Evolutionary conservation across 2,888 invertebrate genomes (phyloP).

Genomic region (Euzetes globulus): DNA sequence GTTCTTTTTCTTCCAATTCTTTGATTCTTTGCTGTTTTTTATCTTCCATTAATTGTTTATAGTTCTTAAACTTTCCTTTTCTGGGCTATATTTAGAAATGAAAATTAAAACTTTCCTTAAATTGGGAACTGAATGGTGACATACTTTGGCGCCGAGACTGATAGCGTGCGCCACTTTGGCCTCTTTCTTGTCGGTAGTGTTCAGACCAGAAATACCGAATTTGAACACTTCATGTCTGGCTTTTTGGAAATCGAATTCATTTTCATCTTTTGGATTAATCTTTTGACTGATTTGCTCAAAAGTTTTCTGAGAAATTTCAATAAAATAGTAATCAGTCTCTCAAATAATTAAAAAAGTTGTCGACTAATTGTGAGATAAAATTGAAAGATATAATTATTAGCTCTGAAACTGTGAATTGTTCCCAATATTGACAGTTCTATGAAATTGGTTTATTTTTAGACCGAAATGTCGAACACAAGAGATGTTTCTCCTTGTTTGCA

Average conservation of each 20-base stretch:
- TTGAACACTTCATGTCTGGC: conserved; percentile 73
- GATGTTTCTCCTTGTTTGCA: too few species aligned
- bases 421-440: too few species aligned
- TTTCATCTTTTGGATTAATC: neutral
- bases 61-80: conserved; percentile 61
- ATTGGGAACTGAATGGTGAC: neutral
- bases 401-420: too few species aligned
- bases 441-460: too few species aligned
- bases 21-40: conserved; percentile 56
- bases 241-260: conserved; percentile 60
- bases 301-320: neutral
- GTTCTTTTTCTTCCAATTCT: conserved; percentile 44
- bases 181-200: conserved; percentile 61
- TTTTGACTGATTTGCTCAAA: neutral
- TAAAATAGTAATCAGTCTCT: too few species aligned
- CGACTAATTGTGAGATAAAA: too few species aligned
- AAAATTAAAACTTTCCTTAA: neutral
- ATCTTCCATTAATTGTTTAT: conserved; percentile 59
- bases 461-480: too few species aligned
- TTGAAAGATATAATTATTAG: too few species aligned
- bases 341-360: too few species aligned
- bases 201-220: conserved; percentile 71
- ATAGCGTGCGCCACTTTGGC: conserved; percentile 70
- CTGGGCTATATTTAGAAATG: conserved; percentile 52
- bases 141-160: conserved; percentile 66